Evolutionary conservation across 2,888 invertebrate genomes (phyloP), one percentile per base, ranked within the genome.

Genomic region (Acrobasis suavella): DNA sequence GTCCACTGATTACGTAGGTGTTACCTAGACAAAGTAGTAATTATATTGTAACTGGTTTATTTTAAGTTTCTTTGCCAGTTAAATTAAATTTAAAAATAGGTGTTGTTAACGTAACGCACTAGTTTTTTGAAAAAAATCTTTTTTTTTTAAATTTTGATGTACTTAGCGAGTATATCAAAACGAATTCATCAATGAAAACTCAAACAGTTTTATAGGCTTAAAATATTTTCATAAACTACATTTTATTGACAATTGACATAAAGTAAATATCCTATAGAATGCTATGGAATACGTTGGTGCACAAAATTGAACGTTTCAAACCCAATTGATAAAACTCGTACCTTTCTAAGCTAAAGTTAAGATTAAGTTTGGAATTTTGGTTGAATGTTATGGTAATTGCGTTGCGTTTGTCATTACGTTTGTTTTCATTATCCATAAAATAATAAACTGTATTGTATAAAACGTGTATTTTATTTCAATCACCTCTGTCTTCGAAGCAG

Each of bases 1-100:
- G 84, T 83, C 84, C 84, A 84, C 79, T 78, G 74, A 69, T 77
- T 72, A 76, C 71, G 66, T 78, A 73, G 76, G 58, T 60, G 62
- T 65, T 14, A 37, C 60, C 39, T 39, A 56, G 56, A 17, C 37
- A 17, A 55, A 16, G 49, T 63, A 51, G 59, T 39, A 50, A 60
- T 50, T 50, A 9, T 38, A 37, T 50, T 50, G 39, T 52, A 22
- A 39, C 51, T 51, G 42, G 42, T 42, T 39, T 22, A 56, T 56
- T 39, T 14, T 16, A 32, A n/a, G 9, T 46, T 49, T 32, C 0
- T 16, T 32, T 50, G 32, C 58, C 32, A 32, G 3, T 49, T 10
- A 5, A 42, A 46, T n/a, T 42, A n/a, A n/a, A n/a, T n/a, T n/a
- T n/a, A 2, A 14, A 46, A 46, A 14, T 46, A 14, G 22, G n/a